phyloP scores from a whole-genome alignment of 1,140 invertebrate genomes.

The Drosophila nannoptera region DNA sequence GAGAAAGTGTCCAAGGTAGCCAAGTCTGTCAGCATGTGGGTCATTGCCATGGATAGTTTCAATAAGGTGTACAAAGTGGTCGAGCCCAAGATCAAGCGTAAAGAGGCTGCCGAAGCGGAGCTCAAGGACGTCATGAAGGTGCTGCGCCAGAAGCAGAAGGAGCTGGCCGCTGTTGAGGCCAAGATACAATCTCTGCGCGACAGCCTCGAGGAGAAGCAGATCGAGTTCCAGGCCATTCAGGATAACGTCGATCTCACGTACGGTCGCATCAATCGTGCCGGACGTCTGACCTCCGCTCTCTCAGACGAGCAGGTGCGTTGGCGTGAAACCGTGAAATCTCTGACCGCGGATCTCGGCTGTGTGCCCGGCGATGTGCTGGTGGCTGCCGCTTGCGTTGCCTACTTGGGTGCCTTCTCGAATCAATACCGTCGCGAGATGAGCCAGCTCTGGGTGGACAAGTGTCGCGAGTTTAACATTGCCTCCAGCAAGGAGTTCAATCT shows the following conservation, averaged over 20 bases:
- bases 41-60: constrained; percentile 92
- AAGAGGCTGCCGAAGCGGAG: constrained; percentile 86
- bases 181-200: constrained; percentile 77
- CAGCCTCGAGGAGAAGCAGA: constrained; percentile 82
- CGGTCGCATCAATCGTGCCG: constrained; percentile 87
- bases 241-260: constrained; percentile 89
- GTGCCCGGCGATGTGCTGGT: constrained; percentile 89
- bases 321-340: constrained; percentile 84
- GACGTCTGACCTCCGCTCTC: constrained; percentile 89
- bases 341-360: constrained; percentile 58
- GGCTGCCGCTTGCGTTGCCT: constrained; percentile 91
- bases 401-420: constrained; percentile 91
- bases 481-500: constrained; percentile 85
- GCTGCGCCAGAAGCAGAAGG: constrained; percentile 88
- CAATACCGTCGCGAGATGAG: constrained; percentile 86
- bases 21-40: constrained; percentile 94
- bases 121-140: constrained; percentile 87
- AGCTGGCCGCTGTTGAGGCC: constrained; percentile 86
- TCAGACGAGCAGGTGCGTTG: constrained; percentile 91
- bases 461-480: constrained; percentile 83
- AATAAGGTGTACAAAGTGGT: constrained; percentile 90
- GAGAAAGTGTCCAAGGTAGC: constrained; percentile 89
- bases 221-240: constrained; percentile 85
- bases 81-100: constrained; percentile 89
- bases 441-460: constrained; percentile 84